Conservation (phyloP, 1,140 invertebrate species). For the Triops cancriformis region DNA sequence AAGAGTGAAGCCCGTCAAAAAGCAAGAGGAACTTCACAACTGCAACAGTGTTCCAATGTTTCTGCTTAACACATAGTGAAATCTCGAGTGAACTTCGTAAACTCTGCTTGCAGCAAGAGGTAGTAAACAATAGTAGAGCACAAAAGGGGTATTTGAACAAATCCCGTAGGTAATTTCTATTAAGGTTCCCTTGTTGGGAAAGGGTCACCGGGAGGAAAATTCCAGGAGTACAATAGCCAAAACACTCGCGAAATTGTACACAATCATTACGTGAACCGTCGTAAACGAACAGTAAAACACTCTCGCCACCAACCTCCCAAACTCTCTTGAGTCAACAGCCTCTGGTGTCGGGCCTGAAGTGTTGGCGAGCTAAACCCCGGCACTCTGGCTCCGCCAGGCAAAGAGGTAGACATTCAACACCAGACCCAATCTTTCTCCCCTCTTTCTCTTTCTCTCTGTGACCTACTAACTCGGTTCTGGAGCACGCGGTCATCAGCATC, state of each 20-base stretch:
- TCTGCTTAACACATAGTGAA: background rate
- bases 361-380: background rate
- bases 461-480: background rate
- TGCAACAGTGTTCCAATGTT: background rate
- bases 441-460: background rate
- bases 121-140: too few relatives aligned
- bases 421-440: background rate
- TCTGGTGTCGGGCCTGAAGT: background rate
- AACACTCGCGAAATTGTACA: background rate
- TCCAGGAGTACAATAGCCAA: background rate
- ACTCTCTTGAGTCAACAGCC: constrained; percentile 1
- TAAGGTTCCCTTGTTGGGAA: background rate
- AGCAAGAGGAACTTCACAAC: background rate
- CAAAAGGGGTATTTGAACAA: too few relatives aligned
- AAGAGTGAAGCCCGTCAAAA: background rate
- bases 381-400: background rate
- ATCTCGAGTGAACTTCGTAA: too few relatives aligned
- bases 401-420: background rate
- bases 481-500: constrained; percentile 3
- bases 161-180: too few relatives aligned
- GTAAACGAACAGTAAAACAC: background rate
- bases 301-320: background rate
- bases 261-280: background rate
- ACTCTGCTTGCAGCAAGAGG: too few relatives aligned
- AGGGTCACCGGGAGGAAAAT: background rate